Conservation (phyloP, 1,140 invertebrate species). For the Tetramorium parvispinum region DNA sequence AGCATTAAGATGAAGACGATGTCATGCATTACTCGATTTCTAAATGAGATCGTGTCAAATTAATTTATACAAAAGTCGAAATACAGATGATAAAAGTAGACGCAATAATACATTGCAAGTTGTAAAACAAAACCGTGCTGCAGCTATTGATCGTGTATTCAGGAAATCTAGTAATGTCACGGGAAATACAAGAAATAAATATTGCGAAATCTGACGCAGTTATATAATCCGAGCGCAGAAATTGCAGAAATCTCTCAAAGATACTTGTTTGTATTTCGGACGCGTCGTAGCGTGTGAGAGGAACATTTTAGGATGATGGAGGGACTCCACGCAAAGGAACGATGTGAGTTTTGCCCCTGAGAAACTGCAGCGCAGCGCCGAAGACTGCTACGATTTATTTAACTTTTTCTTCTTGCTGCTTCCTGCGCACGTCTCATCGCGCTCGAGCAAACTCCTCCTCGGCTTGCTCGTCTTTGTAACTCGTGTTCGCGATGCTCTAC, state of each 20-base stretch:
- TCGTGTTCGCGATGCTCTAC: constrained; percentile 65
- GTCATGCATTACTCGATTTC: background rate
- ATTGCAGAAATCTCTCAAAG: constrained; percentile 37
- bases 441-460: constrained; percentile 75
- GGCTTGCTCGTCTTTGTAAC: constrained; percentile 55
- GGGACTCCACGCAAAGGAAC: constrained; percentile 71
- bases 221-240: background rate
- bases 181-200: background rate
- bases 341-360: constrained; percentile 72
- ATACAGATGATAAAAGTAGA: background rate
- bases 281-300: constrained; percentile 48
- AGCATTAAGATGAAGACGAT: background rate
- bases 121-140: background rate
- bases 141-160: background rate
- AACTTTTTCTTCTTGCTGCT: constrained; percentile 78
- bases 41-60: background rate
- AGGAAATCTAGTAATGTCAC: background rate
- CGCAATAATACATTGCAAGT: background rate
- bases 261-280: constrained; percentile 17
- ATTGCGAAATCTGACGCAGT: background rate
- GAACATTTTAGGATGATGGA: constrained; percentile 66
- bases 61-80: background rate
- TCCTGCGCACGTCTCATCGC: constrained; percentile 78
- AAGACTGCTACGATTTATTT: constrained; percentile 79
- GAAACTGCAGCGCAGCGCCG: constrained; percentile 56